These are phyloP conservation scores for Athene cunicularia DNA, from an alignment of 2,113 vertebrate species.

Conservation along the genomic window DNA sequence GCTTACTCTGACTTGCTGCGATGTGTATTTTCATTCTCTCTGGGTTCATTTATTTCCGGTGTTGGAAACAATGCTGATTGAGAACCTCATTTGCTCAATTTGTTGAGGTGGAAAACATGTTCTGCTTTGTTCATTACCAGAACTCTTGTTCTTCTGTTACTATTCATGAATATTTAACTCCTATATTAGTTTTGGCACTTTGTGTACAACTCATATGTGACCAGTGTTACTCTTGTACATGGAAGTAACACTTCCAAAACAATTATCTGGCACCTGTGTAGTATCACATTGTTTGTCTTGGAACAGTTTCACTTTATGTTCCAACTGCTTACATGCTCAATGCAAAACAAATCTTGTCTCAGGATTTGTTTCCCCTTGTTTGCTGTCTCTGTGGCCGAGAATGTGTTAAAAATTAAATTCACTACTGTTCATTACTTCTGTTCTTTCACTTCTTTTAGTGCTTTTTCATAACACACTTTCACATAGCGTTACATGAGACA, in stretches of 20 bases:
- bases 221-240: not conserved
- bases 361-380: conserved; percentile 54
- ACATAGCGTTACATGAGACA: not conserved
- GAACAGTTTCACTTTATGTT: conserved; percentile 33
- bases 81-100: not conserved
- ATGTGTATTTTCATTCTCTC: not conserved
- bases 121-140: conserved; percentile 6
- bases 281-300: not conserved
- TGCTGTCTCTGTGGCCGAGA: conserved; percentile 26
- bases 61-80: not conserved
- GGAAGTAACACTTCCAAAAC: conserved; percentile 17
- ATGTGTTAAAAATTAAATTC: conserved; percentile 20
- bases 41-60: not conserved
- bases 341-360: conserved; percentile 53
- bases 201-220: not conserved
- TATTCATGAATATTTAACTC: conserved; percentile 16
- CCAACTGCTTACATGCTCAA: not conserved
- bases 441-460: conserved; percentile 37
- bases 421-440: conserved; percentile 38
- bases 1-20: not conserved
- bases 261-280: conserved; percentile 1
- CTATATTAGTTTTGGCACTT: conserved; percentile 25
- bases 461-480: conserved; percentile 18
- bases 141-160: not conserved
- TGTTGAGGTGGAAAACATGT: not conserved